Evolutionary conservation across 1,140 invertebrate genomes (phyloP), one percentile per base, ranked within the genome.

Genomic region (Pseudomyrmex dendroicus): DNA sequence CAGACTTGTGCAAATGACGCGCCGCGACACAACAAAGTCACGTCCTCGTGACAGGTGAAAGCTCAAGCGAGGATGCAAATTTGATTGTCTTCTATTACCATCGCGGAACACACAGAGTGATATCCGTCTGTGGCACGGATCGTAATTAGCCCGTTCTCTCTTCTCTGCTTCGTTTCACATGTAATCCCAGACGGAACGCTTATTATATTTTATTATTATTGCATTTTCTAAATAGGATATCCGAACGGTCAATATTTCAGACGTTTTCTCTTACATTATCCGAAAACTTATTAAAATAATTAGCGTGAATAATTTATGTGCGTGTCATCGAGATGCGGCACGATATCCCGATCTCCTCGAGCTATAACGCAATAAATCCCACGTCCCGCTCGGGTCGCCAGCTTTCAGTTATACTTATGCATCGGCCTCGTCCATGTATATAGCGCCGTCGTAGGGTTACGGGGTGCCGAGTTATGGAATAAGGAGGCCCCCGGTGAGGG

Each of bases 381-480:
- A 82, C 77, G 73, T 86, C 85, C 48, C 64, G 78, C 73, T 84
- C 48, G 57, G 70, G 76, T 72, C 62, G 64, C 70, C 56, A 73
- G 62, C 86, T 59, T 84, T 78, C 84, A 72, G 82, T 77, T 82
- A 63, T 74, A 84, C 56, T 67, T 59, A 68, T 84, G 74, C 64
- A 72, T 72, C 44, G 64, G 20, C 44, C 35, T 35, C 76, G 84
- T 84, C 87, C 72, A 63, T 56, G 54, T 63, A 35, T 35, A 68
- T 35, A 82, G 74, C 68, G 80, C 72, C 73, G 67, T 87, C 73
- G 70, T 50, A 86, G 84, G 77, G 74, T 80, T 89, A 77, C 84
- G 62, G 82, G 84, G 86, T 89, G 83, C 76, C 86, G 87, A 87
- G 85, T 90, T 90, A 89, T 90, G 89, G 89, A 90, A 90, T 85